phyloP scores from a whole-genome alignment of 1,140 invertebrate species.

The Drosophila guanche region DNA sequence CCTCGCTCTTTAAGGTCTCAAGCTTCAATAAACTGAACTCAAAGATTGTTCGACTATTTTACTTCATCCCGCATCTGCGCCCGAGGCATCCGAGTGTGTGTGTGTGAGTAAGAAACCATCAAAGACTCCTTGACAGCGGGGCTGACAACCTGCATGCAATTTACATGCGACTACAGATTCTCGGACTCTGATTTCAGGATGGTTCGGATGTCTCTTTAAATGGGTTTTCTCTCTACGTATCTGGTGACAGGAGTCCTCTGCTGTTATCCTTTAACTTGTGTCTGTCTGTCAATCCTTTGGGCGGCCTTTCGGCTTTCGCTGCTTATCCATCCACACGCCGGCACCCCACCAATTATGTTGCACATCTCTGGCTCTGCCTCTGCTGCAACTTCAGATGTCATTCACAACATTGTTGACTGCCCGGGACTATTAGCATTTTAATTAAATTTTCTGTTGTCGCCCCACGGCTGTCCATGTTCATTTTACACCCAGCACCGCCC shows the following conservation, averaged over 20 bases:
- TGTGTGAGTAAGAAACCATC: constrained; percentile 4
- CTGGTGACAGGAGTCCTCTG: constrained; percentile 20
- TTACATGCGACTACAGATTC: constrained; percentile 28
- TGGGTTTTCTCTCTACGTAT: constrained; percentile 14
- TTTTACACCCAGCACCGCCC: neutral
- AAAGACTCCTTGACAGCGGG: constrained; percentile 36
- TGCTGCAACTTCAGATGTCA: constrained; percentile 28
- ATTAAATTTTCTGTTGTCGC: constrained; percentile 74
- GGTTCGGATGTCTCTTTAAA: constrained; percentile 31
- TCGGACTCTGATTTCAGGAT: constrained; percentile 7
- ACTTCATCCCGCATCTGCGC: neutral
- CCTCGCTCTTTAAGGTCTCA: too few species aligned
- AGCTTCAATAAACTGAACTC: neutral
- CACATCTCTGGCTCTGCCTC: constrained; percentile 46
- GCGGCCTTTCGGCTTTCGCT: constrained; percentile 14
- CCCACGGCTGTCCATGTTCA: constrained; percentile 26
- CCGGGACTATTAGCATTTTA: constrained; percentile 76
- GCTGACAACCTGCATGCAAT: constrained; percentile 55
- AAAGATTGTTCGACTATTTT: neutral
- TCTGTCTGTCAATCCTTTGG: constrained; percentile 22
- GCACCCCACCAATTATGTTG: constrained; percentile 62
- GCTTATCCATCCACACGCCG: constrained; percentile 21
- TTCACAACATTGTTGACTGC: constrained; percentile 70
- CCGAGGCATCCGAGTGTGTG: neutral
- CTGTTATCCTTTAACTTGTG: constrained; percentile 43